These are phyloP conservation scores for Calonectris borealis DNA, from an alignment of 2,113 vertebrate genomes.

Conservation along the genomic window DNA sequence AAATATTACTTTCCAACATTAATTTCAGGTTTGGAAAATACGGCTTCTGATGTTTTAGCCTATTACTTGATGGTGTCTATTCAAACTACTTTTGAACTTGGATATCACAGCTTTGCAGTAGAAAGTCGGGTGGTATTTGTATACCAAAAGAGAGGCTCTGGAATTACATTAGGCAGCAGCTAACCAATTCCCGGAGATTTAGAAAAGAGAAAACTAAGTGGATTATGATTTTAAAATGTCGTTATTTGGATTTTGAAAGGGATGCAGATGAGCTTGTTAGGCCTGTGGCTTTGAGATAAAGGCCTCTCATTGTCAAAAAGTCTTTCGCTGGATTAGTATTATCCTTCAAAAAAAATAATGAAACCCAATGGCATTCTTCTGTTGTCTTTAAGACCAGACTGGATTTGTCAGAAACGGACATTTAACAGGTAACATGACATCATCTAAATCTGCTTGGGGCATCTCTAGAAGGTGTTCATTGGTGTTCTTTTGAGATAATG, in stretches of 20 bases:
- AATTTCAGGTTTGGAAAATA: slow-evolving; percentile 5
- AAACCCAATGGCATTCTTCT: background rate
- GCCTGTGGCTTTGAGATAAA: slow-evolving; percentile 47
- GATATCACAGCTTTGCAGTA: slow-evolving; percentile 1
- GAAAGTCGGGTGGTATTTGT: background rate
- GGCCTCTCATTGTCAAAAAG: background rate
- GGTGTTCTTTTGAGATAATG: background rate
- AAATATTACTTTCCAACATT: background rate
- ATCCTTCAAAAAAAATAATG: background rate
- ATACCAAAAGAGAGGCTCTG: background rate
- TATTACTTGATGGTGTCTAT: background rate
- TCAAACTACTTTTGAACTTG: slow-evolving; percentile 19
- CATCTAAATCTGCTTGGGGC: background rate
- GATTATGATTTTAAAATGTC: slow-evolving; percentile 50
- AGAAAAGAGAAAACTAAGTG: background rate
- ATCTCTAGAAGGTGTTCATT: background rate
- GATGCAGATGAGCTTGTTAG: slow-evolving; percentile 19
- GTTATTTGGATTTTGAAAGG: background rate
- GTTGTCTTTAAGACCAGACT: background rate
- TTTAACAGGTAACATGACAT: background rate
- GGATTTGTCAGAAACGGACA: background rate
- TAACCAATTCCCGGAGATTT: slow-evolving; percentile 2
- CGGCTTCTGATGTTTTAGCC: background rate
- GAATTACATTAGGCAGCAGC: background rate
- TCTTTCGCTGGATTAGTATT: background rate